A percentile compares a stretch with the other conserved stretches of the same genome.
phyloP scores from a whole-genome alignment of 2,113 vertebrate genomes.

The Semnornis frantzii region DNA sequence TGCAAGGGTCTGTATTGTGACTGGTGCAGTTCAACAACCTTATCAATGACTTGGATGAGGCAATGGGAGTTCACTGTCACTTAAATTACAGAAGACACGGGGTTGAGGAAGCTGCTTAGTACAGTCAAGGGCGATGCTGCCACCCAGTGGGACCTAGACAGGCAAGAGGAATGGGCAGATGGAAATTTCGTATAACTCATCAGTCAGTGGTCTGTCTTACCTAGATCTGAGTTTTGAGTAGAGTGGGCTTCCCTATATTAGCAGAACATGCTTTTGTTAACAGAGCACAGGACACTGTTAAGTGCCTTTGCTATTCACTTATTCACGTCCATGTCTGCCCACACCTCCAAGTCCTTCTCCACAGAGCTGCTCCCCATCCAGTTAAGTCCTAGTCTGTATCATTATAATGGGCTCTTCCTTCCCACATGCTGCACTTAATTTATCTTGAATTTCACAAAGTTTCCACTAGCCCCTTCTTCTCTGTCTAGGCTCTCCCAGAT shows the following conservation, averaged over 20 bases:
- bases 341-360: neutral
- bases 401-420: neutral
- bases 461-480: neutral
- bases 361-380: neutral
- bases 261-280: neutral
- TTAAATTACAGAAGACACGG: neutral
- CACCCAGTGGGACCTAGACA: slow-evolving; percentile 53
- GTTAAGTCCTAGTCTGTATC: neutral
- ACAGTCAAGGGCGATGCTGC: slow-evolving; percentile 40
- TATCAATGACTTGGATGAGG: neutral
- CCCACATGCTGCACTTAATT: neutral
- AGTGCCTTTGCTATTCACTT: neutral
- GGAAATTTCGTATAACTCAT: neutral
- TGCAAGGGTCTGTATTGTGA: neutral
- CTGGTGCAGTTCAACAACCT: neutral
- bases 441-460: neutral
- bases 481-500: neutral
- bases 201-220: neutral
- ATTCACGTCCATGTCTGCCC: neutral
- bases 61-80: neutral
- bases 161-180: neutral
- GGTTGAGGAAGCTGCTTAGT: neutral
- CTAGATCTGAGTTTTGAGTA: neutral
- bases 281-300: neutral
- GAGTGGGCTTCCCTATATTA: neutral